phyloP scores from a whole-genome alignment of 2,797 vertebrate species.

The Catamblyrhynchus diadema region DNA sequence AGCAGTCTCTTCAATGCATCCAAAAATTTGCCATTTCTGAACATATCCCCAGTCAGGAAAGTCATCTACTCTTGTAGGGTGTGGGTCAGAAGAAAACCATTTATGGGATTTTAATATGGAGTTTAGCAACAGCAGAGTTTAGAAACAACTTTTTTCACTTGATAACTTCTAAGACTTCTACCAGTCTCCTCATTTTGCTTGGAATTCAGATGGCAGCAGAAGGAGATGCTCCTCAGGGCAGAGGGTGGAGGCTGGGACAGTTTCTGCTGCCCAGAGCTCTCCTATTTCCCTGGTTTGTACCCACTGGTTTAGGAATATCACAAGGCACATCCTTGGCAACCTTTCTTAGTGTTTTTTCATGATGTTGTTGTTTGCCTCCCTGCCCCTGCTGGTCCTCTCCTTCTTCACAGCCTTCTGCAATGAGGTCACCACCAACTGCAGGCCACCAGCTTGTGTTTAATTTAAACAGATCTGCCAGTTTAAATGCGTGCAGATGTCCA shows the following conservation, averaged over 20 bases:
- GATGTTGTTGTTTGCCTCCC: neutral
- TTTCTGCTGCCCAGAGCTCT: neutral
- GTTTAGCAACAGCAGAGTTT: neutral
- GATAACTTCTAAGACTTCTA: neutral
- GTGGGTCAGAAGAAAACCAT: neutral
- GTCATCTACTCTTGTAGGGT: neutral
- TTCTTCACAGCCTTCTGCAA: neutral
- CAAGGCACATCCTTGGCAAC: no score
- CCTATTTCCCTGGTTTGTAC: neutral
- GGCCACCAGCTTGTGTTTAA: neutral
- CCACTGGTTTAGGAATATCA: neutral
- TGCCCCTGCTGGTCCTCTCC: neutral
- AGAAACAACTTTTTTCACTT: neutral
- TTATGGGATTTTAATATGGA: neutral
- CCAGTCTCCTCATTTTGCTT: neutral
- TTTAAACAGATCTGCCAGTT: neutral
- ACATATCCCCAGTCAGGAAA: neutral
- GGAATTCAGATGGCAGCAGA: neutral
- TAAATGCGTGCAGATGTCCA: neutral
- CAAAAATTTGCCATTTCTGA: neutral
- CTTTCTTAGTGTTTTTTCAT: neutral
- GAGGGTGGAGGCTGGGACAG: neutral
- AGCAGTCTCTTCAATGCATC: neutral
- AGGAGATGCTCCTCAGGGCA: neutral
- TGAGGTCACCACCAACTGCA: neutral